Evolutionary conservation across 53 echinoderm and acorn worm genomes (phyloP).

Genomic region (Echinometra lucunter): DNA sequence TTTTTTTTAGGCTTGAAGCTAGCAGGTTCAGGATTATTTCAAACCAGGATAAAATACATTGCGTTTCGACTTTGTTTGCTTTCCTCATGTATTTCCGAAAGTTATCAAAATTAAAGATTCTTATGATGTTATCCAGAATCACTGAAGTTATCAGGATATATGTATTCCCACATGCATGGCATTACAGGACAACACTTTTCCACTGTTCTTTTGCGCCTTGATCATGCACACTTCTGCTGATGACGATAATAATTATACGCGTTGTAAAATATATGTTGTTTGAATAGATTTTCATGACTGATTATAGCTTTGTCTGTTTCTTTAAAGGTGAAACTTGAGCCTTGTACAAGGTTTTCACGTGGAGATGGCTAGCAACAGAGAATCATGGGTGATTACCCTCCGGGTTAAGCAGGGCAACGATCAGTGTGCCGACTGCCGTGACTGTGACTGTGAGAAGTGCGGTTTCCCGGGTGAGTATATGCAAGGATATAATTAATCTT

Average conservation of each 20-base stretch:
- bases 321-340: neutral
- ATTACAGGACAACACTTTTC: neutral
- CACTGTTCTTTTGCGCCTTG: neutral
- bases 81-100: neutral
- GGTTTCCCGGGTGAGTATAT: slow-evolving; percentile 75
- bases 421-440: slow-evolving; percentile 85
- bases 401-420: slow-evolving; percentile 74
- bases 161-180: neutral
- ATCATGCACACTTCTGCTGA: neutral
- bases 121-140: no score
- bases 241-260: neutral
- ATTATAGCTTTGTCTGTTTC: neutral
- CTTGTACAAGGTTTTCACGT: neutral
- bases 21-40: no score
- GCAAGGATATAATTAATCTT: neutral
- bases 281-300: neutral
- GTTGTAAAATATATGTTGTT: neutral
- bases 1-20: no score
- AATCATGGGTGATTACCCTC: slow-evolving; percentile 1
- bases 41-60: neutral
- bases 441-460: slow-evolving; percentile 82
- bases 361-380: neutral
- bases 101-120: no score
- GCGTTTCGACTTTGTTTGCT: neutral
- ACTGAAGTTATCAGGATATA: neutral